Conservation (phyloP, 2,113 vertebrate species). For the Hypanus sabinus region DNA sequence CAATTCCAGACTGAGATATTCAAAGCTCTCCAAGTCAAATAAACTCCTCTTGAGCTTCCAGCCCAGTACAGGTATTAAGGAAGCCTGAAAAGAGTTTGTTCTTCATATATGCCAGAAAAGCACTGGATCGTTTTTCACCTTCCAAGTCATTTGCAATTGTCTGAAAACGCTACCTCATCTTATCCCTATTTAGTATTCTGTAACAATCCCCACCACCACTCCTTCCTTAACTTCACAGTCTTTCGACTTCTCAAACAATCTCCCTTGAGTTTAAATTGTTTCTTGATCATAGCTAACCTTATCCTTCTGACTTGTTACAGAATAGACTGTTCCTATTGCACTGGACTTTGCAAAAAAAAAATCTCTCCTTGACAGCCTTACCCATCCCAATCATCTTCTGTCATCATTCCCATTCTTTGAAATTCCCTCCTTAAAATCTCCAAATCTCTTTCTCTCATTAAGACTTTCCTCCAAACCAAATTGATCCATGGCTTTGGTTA, state of each 20-base stretch:
- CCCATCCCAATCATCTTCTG: background rate
- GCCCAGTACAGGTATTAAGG: too few species aligned
- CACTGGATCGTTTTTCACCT: too few species aligned
- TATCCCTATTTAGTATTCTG: background rate
- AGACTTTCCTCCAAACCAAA: background rate
- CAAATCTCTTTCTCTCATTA: background rate
- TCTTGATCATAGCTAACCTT: background rate
- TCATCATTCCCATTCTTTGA: background rate
- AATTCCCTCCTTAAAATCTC: background rate
- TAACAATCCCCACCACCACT: background rate
- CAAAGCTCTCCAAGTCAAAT: background rate
- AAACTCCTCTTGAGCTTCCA: too few species aligned
- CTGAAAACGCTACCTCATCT: background rate
- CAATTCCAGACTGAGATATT: background rate
- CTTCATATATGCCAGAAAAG: too few species aligned
- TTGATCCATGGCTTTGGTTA: background rate
- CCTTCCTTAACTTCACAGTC: background rate
- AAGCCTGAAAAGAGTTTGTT: too few species aligned
- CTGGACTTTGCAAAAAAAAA: background rate
- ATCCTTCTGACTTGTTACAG: background rate
- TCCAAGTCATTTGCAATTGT: background rate
- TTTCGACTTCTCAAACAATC: background rate
- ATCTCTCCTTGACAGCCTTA: background rate
- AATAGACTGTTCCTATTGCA: background rate
- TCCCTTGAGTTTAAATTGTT: background rate